Evolutionary conservation across 2,797 vertebrate species (phyloP).

Genomic region (Bryconaethiops microstoma): DNA sequence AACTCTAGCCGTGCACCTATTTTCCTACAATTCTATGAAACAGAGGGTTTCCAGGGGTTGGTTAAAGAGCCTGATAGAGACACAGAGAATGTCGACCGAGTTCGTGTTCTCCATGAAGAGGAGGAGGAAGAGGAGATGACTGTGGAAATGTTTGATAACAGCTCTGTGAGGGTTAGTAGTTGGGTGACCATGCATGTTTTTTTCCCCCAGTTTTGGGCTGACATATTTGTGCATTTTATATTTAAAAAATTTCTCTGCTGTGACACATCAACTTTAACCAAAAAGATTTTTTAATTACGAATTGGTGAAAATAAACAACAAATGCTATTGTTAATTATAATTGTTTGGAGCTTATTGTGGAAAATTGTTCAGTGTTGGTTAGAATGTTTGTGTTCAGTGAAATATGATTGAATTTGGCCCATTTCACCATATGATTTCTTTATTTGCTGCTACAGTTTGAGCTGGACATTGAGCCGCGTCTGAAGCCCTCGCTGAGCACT

Average conservation of each 20-base stretch:
- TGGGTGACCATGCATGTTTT: not conserved
- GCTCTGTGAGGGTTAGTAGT: conserved; percentile 87
- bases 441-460: conserved; percentile 81
- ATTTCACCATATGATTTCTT: not conserved
- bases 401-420: too few relatives aligned
- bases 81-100: conserved; percentile 24
- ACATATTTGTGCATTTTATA: too few relatives aligned
- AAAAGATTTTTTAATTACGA: too few relatives aligned
- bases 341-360: not conserved
- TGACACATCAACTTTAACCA: too few relatives aligned
- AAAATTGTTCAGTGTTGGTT: not conserved
- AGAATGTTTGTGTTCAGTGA: too few relatives aligned
- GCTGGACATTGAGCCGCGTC: conserved; percentile 91
- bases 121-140: conserved; percentile 92
- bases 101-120: conserved; percentile 49
- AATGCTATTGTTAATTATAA: not conserved
- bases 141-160: conserved; percentile 93
- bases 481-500: conserved; percentile 79
- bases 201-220: not conserved
- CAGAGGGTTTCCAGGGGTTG: conserved; percentile 76
- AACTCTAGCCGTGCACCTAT: conserved; percentile 90
- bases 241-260: too few relatives aligned
- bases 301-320: not conserved
- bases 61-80: conserved; percentile 70
- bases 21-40: conserved; percentile 90